Percentiles rank a stretch among this genome's conserved stretches.
These are phyloP conservation scores for Haliaeetus leucogaster DNA, from an alignment of 2,113 vertebrate species.

Conservation along the genomic window DNA sequence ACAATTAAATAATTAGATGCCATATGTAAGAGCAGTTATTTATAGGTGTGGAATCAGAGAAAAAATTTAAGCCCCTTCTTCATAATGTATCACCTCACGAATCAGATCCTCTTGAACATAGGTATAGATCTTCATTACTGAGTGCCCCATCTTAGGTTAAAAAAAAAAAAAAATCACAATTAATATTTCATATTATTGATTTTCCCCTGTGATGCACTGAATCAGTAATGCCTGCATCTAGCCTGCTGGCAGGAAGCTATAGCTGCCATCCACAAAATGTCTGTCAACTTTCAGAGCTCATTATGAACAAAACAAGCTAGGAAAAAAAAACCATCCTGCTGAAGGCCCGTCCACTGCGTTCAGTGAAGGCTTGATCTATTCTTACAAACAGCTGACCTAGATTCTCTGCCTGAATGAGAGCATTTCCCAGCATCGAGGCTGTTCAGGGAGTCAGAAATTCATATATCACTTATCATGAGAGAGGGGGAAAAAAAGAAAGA, in stretches of 20 bases:
- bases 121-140: background rate
- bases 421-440: slow-evolving; percentile 11
- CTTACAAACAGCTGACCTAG: slow-evolving; percentile 64
- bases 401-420: slow-evolving; percentile 58
- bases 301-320: background rate
- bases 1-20: slow-evolving; percentile 36
- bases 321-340: background rate
- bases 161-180: background rate
- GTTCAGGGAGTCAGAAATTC: slow-evolving; percentile 22
- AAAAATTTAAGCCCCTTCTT: background rate
- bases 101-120: background rate
- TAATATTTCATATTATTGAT: background rate
- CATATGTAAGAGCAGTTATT: slow-evolving; percentile 36
- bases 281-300: background rate
- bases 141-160: background rate
- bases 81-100: background rate
- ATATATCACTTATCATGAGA: background rate
- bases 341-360: background rate
- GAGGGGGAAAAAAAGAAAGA: background rate
- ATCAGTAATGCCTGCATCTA: background rate
- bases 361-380: slow-evolving; percentile 21
- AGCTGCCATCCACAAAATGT: background rate
- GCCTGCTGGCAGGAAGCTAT: background rate
- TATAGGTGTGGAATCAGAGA: background rate
- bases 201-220: background rate